Percentiles rank a stretch among this genome's conserved stretches.
phyloP scores from a whole-genome alignment of 2,113 vertebrate genomes.

The Petaurus breviceps region DNA sequence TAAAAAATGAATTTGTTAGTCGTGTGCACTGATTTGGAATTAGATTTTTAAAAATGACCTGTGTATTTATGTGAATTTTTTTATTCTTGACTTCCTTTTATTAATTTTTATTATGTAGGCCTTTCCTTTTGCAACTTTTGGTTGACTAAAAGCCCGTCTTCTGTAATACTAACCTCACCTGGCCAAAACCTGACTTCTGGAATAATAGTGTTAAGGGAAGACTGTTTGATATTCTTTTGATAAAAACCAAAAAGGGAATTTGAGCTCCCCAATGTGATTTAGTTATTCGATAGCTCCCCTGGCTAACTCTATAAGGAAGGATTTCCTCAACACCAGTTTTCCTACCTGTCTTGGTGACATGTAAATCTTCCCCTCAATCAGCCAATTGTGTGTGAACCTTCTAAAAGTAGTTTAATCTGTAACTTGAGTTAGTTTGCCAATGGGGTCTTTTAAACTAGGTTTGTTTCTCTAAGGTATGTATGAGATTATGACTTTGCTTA shows the following conservation, averaged over 20 bases:
- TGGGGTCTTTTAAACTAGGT: neutral
- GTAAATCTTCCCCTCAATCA: neutral
- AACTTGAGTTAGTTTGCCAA: neutral
- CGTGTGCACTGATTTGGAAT: too few species aligned
- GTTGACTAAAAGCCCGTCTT: neutral
- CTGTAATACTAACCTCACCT: neutral
- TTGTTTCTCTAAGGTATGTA: neutral
- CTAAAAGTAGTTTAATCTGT: neutral
- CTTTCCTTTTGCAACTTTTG: neutral
- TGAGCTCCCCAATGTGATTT: neutral
- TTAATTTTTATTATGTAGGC: too few species aligned
- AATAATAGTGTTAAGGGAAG: neutral
- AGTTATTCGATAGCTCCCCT: neutral
- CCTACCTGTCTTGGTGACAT: neutral
- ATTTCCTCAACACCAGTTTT: neutral
- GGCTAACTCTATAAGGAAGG: neutral
- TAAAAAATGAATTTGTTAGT: too few species aligned
- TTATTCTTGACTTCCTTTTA: too few species aligned
- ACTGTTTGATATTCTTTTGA: neutral
- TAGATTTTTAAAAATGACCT: too few species aligned
- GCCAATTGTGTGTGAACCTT: neutral
- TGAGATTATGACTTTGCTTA: neutral
- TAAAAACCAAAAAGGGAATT: neutral
- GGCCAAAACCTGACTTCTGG: neutral
- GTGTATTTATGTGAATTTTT: too few species aligned